Percentiles rank a stretch among this genome's conserved stretches.
These are phyloP conservation scores for Sycophila sp. DNA, from an alignment of 1,140 invertebrate species.

Conservation along the genomic window DNA sequence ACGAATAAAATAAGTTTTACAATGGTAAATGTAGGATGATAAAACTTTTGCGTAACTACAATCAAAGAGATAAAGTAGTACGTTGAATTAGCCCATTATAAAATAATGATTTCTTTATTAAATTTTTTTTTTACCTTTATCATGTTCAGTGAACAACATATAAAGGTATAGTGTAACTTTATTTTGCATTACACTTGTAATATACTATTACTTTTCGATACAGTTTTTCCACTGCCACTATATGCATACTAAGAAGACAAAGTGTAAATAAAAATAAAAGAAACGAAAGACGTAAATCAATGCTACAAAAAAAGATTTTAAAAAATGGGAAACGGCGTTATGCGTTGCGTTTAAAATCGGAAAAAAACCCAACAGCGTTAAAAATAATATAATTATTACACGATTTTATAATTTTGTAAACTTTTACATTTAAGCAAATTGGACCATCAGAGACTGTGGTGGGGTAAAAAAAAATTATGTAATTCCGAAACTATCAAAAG, in stretches of 20 bases:
- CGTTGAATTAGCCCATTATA: conserved; percentile 6
- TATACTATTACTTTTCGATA: conserved; percentile 24
- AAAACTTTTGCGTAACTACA: conserved; percentile 33
- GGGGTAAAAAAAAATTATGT: conserved; percentile 5
- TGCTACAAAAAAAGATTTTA: not conserved
- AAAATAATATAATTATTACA: conserved; percentile 21
- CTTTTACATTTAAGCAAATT: conserved; percentile 27
- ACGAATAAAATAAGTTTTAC: conserved; percentile 21
- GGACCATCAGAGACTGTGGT: not conserved
- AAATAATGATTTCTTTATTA: conserved; percentile 18
- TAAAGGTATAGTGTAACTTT: conserved; percentile 3
- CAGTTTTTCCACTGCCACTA: conserved; percentile 32
- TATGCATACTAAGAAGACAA: conserved; percentile 23
- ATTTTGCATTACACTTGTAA: conserved; percentile 21
- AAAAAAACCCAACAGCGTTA: conserved; percentile 1
- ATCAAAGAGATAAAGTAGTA: conserved; percentile 24
- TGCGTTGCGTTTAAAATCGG: not conserved
- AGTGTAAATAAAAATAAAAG: conserved; percentile 33
- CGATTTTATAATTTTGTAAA: conserved; percentile 35
- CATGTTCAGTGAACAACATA: not conserved
- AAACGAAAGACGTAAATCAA: conserved; percentile 5
- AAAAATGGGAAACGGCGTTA: not conserved
- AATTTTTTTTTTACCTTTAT: conserved; percentile 11
- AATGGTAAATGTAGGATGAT: conserved; percentile 15
- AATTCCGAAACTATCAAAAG: conserved; percentile 4